These are phyloP conservation scores for Allenopithecus nigroviridis DNA, from an alignment of 2,797 vertebrate genomes.

Conservation along the genomic window DNA sequence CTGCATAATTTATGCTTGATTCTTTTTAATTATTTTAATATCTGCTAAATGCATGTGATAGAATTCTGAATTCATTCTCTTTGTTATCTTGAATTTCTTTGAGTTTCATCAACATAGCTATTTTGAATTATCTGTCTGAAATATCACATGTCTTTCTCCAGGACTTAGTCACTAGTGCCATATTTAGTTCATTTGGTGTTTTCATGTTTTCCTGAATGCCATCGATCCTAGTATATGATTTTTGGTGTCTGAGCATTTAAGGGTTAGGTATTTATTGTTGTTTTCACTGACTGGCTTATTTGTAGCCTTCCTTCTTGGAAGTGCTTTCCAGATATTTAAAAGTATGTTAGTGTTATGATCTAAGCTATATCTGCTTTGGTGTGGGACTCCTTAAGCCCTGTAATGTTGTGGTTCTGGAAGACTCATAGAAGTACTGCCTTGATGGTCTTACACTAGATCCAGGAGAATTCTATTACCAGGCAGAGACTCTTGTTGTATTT, in stretches of 20 bases:
- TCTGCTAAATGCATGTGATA: neutral
- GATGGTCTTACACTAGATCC: neutral
- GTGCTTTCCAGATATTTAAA: neutral
- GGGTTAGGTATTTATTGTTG: neutral
- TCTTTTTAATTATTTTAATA: neutral
- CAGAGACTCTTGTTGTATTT: neutral
- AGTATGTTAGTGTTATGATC: neutral
- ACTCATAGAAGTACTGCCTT: neutral
- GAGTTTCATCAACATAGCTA: neutral
- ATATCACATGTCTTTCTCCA: neutral
- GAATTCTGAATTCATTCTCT: neutral
- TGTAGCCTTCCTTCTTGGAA: neutral
- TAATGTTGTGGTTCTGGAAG: neutral
- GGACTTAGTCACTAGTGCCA: neutral
- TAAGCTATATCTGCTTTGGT: neutral
- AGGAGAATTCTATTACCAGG: neutral
- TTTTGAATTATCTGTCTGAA: neutral
- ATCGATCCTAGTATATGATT: neutral
- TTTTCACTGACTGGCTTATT: neutral
- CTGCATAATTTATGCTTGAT: neutral
- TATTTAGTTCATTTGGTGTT: neutral
- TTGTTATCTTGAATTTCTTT: neutral
- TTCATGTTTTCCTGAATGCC: neutral
- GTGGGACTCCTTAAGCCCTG: neutral
- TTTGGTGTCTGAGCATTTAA: neutral